Base-by-base conservation (phyloP, 1,140 invertebrate species). In the Drosophila orena region DNA sequence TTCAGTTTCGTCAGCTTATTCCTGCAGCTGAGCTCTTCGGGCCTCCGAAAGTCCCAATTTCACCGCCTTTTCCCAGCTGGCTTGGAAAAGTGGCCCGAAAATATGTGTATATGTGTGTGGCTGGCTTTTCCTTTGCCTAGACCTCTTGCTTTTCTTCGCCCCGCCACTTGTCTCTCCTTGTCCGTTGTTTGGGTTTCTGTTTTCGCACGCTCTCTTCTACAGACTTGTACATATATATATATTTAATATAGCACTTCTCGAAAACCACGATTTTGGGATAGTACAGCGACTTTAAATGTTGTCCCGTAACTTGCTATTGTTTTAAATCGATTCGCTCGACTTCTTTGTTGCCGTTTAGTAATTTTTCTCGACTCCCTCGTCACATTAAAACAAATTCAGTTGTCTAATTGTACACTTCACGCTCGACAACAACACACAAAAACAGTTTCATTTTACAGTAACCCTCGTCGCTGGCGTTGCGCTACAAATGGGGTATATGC, bases 401-500 rank as follows among this genome's bases (percentile, higher is more conserved):
- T 74, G 73, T 40, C 77, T 62, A 88, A 89, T 79, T 88, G 79
- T 79, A 85, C 81, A 88, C 83, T 89, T 88, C 66, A 88, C 71
- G 79, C 75, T 83, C 71, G 75, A 88, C 83, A 88, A 88, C 84
- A 88, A 88, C 77, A 88, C 69, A 88, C 64, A 86, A 73, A 81
- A 81, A 86, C 83, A 81, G 74, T 74, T 79, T 80, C 68, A 86
- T 81, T 58, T 85, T 85, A 86, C 81, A 86, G 81, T 59, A 78
- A 85, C 81, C 81, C 81, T 85, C 81, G 81, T 86, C 77, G 74
- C 64, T 55, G 62, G 40, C 44, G 42, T n/a, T 74, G 43, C 68
- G 30, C 81, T 85, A 60, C 62, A 30, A 22, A 30, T 17, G 14
- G 1, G 27, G 65, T 34, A 50, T 77, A 3, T 49, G 7, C 11